Base-by-base conservation (phyloP, 2,113 vertebrate genomes). In the Pangasianodon gigas region DNA sequence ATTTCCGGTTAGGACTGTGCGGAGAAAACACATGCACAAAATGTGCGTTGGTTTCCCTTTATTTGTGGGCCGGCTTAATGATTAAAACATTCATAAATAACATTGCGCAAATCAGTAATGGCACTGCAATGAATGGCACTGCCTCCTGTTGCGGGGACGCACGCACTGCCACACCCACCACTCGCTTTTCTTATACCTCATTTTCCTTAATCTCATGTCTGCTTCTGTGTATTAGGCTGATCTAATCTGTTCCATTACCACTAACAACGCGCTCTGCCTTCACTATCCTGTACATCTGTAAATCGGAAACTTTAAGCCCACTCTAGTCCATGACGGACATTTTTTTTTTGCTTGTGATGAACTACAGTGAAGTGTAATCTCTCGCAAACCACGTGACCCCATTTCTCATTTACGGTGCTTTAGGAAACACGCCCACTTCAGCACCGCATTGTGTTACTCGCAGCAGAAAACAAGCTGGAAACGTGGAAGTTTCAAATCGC, bases 401-500 rank as follows among this genome's bases (percentile, higher is more conserved):
- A 6, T 51, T 26, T 51, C 5, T 88, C 41, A 48, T 87, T 95
- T 89, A 90, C 86, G 87, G 65, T 92, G 91, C 77, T 94, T 93
- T 91, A 79, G 79, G 79, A 92, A 92, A 93, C 94, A 94, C 95
- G 91, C 94, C 94, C 95, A 93, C 87, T 62, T 9, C 13, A 6
- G 46, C 56, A 81, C 93, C 89, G 75, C 86, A 84, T 88, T 86
- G 92, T 86, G 92, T 92, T 93, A 87, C 91, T 91, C 93, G 92
- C 93, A 90, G 93, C 89, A 93, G 92, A 89, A 77, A 44, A 37
- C 52, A 18, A 52, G 32, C 1, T 52, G 29, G 14, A 32, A 41
- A 41, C 32, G 4, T 41, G 10, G 32, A 44, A 41, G 10, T 44
- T 13, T 41, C 14, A 51, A 37, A 19, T 13, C 8, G 46, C 44